Evolutionary conservation across 2,888 invertebrate species (phyloP).

Genomic region (Idaea aversata): DNA sequence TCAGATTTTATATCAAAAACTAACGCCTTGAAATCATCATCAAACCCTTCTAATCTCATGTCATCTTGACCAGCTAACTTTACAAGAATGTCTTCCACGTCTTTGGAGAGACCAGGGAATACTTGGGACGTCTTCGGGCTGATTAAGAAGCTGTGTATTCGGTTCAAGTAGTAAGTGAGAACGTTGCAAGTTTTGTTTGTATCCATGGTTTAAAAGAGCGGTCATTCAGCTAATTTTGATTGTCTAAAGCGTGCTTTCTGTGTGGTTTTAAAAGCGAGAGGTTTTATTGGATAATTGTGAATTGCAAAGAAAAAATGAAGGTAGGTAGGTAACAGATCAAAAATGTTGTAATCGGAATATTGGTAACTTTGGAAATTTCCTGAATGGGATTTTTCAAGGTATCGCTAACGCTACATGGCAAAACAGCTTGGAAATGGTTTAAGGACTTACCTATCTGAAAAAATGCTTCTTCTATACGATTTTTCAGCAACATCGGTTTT

Average conservation of each 20-base stretch:
- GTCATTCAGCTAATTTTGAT: neutral
- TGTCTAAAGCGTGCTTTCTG: neutral
- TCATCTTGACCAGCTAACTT: conserved; percentile 29
- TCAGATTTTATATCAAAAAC: neutral
- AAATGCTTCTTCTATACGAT: no score
- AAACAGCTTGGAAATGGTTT: no score
- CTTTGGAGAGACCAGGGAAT: conserved; percentile 28
- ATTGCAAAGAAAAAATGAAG: no score
- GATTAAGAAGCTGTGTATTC: conserved; percentile 31
- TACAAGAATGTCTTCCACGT: conserved; percentile 33
- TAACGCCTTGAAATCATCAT: conserved; percentile 15
- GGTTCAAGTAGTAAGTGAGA: conserved; percentile 28
- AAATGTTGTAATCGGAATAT: no score
- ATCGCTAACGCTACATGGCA: no score
- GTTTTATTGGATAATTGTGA: no score
- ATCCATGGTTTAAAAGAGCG: neutral
- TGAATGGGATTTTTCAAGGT: no score
- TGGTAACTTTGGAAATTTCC: no score
- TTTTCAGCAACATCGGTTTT: no score
- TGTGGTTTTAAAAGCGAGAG: neutral
- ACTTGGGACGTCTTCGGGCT: conserved; percentile 25
- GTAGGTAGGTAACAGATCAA: no score
- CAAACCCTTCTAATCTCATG: conserved; percentile 24
- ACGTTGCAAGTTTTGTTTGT: conserved; percentile 6
- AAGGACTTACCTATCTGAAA: no score